Percentiles rank a stretch among this genome's conserved stretches.
Evolutionary conservation across 2,113 vertebrate genomes (phyloP).

Genomic region (Oplegnathus fasciatus): DNA sequence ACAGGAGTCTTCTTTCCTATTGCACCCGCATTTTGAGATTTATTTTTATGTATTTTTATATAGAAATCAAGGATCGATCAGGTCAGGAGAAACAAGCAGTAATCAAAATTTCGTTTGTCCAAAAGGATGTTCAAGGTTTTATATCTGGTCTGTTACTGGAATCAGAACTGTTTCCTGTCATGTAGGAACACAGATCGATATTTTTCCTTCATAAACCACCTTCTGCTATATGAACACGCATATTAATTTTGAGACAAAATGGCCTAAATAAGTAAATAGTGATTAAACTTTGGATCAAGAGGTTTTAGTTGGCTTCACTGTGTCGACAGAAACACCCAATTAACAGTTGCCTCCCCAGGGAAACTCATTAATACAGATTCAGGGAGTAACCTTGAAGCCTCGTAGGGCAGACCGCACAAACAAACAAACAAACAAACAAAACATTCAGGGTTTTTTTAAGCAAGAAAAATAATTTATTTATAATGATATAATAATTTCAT

Average conservation of each 20-base stretch:
- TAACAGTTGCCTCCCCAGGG: conserved; percentile 8
- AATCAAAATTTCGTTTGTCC: neutral
- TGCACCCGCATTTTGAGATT: neutral
- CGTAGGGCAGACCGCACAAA: neutral
- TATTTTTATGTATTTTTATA: neutral
- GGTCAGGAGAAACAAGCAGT: neutral
- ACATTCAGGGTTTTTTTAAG: conserved; percentile 40
- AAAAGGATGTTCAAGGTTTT: neutral
- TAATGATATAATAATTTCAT: conserved; percentile 82
- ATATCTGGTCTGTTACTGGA: neutral
- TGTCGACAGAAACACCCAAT: conserved; percentile 19
- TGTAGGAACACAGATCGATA: neutral
- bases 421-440: conserved; percentile 27
- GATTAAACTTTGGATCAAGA: conserved; percentile 17
- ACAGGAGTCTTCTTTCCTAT: neutral
- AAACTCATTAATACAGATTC: neutral
- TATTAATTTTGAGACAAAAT: neutral
- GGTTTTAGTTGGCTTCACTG: neutral
- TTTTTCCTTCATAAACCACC: neutral
- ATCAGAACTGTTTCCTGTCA: neutral
- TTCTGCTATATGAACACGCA: neutral
- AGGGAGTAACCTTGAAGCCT: conserved; percentile 16
- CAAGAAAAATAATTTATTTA: conserved; percentile 86
- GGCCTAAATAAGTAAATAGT: neutral
- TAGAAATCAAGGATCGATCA: neutral